Conservation (phyloP, 2,888 invertebrate species). For the Eubasilissa splendida region DNA sequence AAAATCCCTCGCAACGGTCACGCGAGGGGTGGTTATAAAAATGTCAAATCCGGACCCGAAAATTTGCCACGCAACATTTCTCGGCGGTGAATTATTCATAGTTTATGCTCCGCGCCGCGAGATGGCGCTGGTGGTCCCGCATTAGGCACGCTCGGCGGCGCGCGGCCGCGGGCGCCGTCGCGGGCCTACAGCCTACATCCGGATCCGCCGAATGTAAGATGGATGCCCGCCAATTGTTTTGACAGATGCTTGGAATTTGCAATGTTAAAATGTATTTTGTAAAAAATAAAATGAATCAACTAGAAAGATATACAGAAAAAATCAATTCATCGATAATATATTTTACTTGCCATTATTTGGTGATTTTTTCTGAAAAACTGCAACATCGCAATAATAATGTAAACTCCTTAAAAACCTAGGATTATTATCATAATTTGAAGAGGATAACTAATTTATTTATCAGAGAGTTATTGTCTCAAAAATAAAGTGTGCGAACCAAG, state of each 20-base stretch:
- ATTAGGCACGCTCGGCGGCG: conserved; percentile 8
- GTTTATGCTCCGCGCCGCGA: conserved; percentile 43
- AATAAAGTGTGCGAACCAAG: no score
- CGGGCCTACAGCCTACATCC: not conserved
- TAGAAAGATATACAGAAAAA: no score
- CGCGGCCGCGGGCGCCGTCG: conserved; percentile 14
- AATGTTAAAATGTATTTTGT: no score
- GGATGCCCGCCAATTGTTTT: conserved; percentile 5
- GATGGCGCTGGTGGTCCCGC: conserved; percentile 41
- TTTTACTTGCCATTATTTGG: no score
- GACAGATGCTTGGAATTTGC: conserved; percentile 2
- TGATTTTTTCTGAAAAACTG: no score
- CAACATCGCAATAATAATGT: no score
- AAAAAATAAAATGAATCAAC: no score
- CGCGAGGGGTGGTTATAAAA: conserved; percentile 25
- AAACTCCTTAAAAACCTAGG: no score
- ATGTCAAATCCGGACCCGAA: conserved; percentile 33
- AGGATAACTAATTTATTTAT: no score
- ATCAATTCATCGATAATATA: no score
- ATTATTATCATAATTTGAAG: no score
- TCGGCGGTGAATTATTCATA: conserved; percentile 49
- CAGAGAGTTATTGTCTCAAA: no score
- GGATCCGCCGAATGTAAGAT: conserved; percentile 3
- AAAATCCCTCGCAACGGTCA: conserved; percentile 13
- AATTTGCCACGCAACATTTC: conserved; percentile 46